Base-by-base conservation (phyloP, 2,888 invertebrate species). In the Proisotoma minuta region DNA sequence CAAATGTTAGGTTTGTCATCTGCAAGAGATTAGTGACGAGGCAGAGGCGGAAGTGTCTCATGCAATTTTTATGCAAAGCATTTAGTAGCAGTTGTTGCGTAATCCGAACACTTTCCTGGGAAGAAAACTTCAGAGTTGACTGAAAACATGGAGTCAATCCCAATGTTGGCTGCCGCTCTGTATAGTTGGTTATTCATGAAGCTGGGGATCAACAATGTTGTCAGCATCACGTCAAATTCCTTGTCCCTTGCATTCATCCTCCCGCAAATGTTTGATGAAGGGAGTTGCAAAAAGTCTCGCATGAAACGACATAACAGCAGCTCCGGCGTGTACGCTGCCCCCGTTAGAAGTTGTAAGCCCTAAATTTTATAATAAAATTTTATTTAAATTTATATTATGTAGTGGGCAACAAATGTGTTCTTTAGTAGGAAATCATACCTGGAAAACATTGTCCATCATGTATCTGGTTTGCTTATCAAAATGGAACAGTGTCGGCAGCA, bases 361-460 rank as follows among this genome's bases (percentile, higher is more conserved):
- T 34, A n/a, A n/a, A n/a, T n/a, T n/a, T n/a, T n/a, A n/a, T n/a
- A n/a, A n/a, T n/a, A n/a, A n/a, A n/a, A n/a, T n/a, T n/a, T n/a
- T n/a, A n/a, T n/a, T n/a, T n/a, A n/a, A n/a, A n/a, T n/a, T n/a
- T n/a, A n/a, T n/a, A n/a, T n/a, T n/a, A n/a, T n/a, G n/a, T n/a
- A n/a, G n/a, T n/a, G n/a, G n/a, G n/a, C n/a, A n/a, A n/a, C n/a
- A n/a, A n/a, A n/a, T n/a, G n/a, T n/a, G n/a, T n/a, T n/a, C n/a
- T n/a, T n/a, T n/a, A n/a, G n/a, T n/a, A n/a, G n/a, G n/a, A n/a
- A n/a, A n/a, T n/a, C n/a, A n/a, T n/a, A 43, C 43, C 43, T 43
- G 15, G 20, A 43, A 43, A n/a, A 43, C 43, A 43, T 43, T 43
- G 20, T 43, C 43, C 43, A 43, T 43, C 43, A 43, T 43, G 20